phyloP scores from a whole-genome alignment of 35 echinoderm and acorn worm genomes.

The Stichopus chloronotus region DNA sequence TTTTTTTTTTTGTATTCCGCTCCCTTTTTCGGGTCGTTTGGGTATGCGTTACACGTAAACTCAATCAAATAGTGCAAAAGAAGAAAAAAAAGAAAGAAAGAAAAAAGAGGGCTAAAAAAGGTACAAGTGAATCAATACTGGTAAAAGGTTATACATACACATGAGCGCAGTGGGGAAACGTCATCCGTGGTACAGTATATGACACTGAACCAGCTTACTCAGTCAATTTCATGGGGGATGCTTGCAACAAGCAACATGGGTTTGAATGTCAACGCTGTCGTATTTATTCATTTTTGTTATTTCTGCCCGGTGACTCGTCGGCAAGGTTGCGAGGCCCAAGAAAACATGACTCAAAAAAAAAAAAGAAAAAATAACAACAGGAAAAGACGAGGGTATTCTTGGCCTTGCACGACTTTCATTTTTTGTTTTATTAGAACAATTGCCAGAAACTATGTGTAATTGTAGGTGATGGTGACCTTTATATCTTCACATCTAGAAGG shows the following conservation, averaged over 20 bases:
- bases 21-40: conserved; percentile 21
- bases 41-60: conserved; percentile 30
- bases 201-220: not conserved
- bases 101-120: too few species aligned
- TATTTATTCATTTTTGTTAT: not conserved
- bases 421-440: too few species aligned
- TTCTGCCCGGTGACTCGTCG: not conserved
- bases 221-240: not conserved
- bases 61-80: conserved; percentile 10
- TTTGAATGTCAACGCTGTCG: not conserved
- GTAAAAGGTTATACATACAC: conserved; percentile 12
- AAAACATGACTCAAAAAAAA: not conserved
- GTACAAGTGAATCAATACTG: not conserved
- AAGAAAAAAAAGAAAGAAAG: not conserved
- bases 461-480: too few species aligned
- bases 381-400: too few species aligned
- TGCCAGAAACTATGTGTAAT: too few species aligned
- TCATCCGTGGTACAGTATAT: not conserved
- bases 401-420: too few species aligned
- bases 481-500: too few species aligned
- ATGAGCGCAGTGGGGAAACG: not conserved
- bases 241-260: not conserved
- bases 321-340: not conserved
- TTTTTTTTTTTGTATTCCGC: not conserved
- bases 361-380: too few species aligned